Percentiles rank a stretch among this genome's conserved stretches.
phyloP scores from a whole-genome alignment of 2,888 invertebrate species.

The Pandemis heparana region DNA sequence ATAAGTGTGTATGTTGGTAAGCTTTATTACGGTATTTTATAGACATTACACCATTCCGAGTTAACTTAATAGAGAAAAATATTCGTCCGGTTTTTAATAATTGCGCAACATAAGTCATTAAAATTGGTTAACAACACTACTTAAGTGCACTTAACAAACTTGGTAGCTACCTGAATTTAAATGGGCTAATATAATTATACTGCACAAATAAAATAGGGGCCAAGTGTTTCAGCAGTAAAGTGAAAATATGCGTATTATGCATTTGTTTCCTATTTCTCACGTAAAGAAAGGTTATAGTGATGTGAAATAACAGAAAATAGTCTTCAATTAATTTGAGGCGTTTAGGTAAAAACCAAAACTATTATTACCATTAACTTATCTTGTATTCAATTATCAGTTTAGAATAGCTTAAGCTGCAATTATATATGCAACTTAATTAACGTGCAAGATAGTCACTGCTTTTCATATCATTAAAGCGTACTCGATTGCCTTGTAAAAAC shows the following conservation, averaged over 20 bases:
- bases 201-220: too few relatives aligned
- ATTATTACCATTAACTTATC: background rate
- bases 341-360: too few relatives aligned
- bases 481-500: background rate
- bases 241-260: too few relatives aligned
- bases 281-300: too few relatives aligned
- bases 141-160: background rate
- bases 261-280: too few relatives aligned
- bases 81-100: background rate
- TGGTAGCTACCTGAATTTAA: too few relatives aligned
- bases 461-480: background rate
- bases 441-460: background rate
- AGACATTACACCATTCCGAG: background rate
- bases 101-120: background rate
- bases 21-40: background rate
- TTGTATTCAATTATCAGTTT: background rate
- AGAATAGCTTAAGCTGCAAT: background rate
- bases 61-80: background rate
- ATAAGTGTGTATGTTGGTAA: background rate
- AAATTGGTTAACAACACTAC: background rate
- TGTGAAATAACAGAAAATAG: too few relatives aligned
- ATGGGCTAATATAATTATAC: too few relatives aligned
- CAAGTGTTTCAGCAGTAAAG: too few relatives aligned
- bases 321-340: too few relatives aligned
- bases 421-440: background rate